These are phyloP conservation scores for Caenorhabditis uteleia DNA, from an alignment of 2,888 invertebrate species.

Conservation along the genomic window DNA sequence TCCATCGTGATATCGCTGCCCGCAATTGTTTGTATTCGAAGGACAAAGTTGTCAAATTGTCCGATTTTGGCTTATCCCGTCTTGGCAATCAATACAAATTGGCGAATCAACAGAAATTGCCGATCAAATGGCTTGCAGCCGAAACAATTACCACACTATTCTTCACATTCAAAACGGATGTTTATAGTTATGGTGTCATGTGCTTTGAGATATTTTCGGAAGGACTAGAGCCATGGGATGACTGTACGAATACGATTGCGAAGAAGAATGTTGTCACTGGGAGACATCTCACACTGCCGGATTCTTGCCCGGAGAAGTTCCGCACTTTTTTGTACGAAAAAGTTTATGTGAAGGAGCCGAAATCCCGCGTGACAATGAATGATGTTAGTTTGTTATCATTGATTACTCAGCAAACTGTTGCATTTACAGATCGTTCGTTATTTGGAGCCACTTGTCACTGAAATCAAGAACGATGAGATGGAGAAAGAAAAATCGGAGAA, in stretches of 20 bases:
- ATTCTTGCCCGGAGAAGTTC: conserved; percentile 39
- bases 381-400: too few species aligned
- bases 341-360: conserved; percentile 37
- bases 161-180: conserved; percentile 30
- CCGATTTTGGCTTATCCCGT: conserved; percentile 44
- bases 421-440: too few species aligned
- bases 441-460: conserved; percentile 31
- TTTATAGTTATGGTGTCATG: conserved; percentile 49
- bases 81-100: conserved; percentile 25
- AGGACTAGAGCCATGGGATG: conserved; percentile 48
- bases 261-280: conserved; percentile 12
- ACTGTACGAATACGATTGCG: conserved; percentile 20
- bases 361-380: conserved; percentile 28
- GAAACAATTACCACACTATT: conserved; percentile 23
- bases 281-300: conserved; percentile 28
- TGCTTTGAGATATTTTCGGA: conserved; percentile 41
- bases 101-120: conserved; percentile 26
- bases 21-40: conserved; percentile 20
- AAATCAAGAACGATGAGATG: background rate
- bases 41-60: conserved; percentile 30
- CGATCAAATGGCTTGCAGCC: conserved; percentile 41
- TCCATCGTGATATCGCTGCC: conserved; percentile 38
- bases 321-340: conserved; percentile 36
- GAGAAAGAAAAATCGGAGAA: background rate
- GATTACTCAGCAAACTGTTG: too few species aligned